Evolutionary conservation across 2,888 invertebrate species (phyloP).

Genomic region (Chrysolina haemoptera): DNA sequence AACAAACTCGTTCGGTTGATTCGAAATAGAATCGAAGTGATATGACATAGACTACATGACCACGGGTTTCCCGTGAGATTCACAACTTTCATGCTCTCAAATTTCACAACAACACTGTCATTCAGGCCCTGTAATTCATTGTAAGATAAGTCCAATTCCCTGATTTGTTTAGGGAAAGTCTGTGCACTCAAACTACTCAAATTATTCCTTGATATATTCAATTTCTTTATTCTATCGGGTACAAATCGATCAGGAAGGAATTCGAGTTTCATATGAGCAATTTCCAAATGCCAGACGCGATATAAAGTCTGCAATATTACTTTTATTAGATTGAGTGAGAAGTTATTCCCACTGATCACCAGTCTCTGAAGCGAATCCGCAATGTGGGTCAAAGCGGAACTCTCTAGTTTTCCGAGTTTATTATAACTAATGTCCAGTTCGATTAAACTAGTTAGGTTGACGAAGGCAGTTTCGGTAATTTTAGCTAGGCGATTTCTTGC

Average conservation of each 20-base stretch:
- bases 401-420: constrained; percentile 79
- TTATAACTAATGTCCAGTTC: constrained; percentile 85
- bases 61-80: constrained; percentile 78
- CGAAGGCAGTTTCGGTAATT: constrained; percentile 82
- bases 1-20: constrained; percentile 74
- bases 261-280: constrained; percentile 75
- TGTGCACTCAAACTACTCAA: constrained; percentile 75
- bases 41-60: constrained; percentile 79
- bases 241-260: constrained; percentile 74
- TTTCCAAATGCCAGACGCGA: constrained; percentile 73
- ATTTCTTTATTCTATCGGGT: constrained; percentile 74
- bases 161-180: constrained; percentile 74
- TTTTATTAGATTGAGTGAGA: constrained; percentile 73
- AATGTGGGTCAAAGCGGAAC: constrained; percentile 75
- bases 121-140: constrained; percentile 79
- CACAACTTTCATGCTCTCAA: constrained; percentile 74
- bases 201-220: constrained; percentile 84
- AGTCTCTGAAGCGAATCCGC: constrained; percentile 77
- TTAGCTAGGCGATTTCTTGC: constrained; percentile 83
- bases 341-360: constrained; percentile 83
- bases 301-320: constrained; percentile 74
- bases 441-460: constrained; percentile 79
- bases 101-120: constrained; percentile 73
- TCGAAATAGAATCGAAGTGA: constrained; percentile 73
- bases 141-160: constrained; percentile 81